Base-by-base conservation (phyloP, 2,888 invertebrate species). In the Luperina nickerlii region DNA sequence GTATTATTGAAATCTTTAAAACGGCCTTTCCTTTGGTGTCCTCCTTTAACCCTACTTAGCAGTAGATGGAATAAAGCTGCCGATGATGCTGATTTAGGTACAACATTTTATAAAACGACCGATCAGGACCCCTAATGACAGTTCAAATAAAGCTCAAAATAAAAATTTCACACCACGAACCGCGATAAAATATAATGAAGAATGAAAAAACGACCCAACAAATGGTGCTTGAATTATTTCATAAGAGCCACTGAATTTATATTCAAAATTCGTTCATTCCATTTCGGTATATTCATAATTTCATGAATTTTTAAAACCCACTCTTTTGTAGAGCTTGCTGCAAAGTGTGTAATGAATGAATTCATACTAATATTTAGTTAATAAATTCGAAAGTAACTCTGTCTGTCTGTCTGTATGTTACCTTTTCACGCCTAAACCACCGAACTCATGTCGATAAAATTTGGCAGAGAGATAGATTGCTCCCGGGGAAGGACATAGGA, bases 251-350 rank as follows among this genome's bases (percentile, higher is more conserved):
- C 74, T 73, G 69, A 84, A 82, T 87, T 86, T 77, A 76, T 83
- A 87, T 87, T 84, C 87, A 88, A 84, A 84, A 76, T 82, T 77
- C 78, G 80, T 84, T 63, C 82, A 77, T 86, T 80, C 73, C 82
- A 84, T 87, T 87, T 81, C 67, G 65, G 66, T 76, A 76, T 83
- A 83, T 82, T 86, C 78, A 88, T 82, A 79, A 80, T 79, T 84
- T 84, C 66, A 82, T 87, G 84, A 86, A 84, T 88, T 84, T 88
- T 86, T 82, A 86, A 88, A 86, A 62, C 76, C 71, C 57, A 74
- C 82, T 78, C 70, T 66, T 78, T 73, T 74, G 62, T 77, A 65
- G 71, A 81, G 73, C 63, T 67, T 74, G 42, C 81, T 82, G 60
- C 82, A 79, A 82, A 82, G 79, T 79, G 70, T 79, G 71, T 77